phyloP scores from a whole-genome alignment of 2,113 vertebrate species.

The Pelvicachromis taeniatus region DNA sequence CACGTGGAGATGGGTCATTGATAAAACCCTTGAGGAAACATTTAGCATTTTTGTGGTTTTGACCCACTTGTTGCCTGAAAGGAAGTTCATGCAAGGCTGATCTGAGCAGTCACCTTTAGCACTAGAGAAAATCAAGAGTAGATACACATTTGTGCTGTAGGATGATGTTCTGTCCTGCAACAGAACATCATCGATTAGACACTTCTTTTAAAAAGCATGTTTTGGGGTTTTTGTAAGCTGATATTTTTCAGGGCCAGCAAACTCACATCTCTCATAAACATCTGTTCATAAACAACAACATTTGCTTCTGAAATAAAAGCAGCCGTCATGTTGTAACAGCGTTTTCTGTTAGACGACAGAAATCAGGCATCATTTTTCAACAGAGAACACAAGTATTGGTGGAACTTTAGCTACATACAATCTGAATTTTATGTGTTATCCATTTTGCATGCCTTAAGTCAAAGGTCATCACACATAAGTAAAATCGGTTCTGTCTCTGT shows the following conservation, averaged over 20 bases:
- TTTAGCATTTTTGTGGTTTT: neutral
- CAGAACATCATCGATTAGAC: too few species aligned
- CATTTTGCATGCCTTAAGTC: neutral
- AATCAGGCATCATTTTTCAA: neutral
- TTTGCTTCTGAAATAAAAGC: neutral
- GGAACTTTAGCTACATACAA: neutral
- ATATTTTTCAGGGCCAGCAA: neutral
- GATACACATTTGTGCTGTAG: neutral
- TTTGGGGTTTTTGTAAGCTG: neutral
- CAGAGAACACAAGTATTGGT: accelerated
- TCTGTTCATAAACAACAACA: neutral
- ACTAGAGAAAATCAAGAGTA: neutral
- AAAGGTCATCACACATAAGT: neutral
- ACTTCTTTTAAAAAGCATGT: neutral
- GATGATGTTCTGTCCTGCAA: neutral
- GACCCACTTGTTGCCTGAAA: neutral
- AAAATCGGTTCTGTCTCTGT: neutral
- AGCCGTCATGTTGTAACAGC: neutral
- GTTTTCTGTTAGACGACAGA: neutral
- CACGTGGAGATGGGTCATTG: neutral
- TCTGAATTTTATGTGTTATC: neutral
- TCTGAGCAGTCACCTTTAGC: neutral
- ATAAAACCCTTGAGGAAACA: neutral
- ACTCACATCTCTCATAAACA: neutral
- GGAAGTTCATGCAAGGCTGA: neutral